Base-by-base conservation (phyloP, 2,113 vertebrate species). In the Microtus ochrogaster region DNA sequence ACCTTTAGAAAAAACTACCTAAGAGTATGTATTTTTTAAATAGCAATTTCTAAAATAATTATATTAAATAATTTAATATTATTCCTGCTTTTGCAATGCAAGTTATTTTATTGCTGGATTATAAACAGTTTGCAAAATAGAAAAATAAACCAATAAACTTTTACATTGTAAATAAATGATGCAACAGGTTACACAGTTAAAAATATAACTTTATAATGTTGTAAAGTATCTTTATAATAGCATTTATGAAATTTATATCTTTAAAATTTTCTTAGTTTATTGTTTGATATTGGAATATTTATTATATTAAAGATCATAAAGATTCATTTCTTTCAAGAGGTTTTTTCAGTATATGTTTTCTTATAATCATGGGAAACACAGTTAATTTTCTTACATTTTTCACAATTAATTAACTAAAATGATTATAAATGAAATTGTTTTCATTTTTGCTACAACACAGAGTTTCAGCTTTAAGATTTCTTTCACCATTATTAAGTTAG, bases 31-130 rank as follows among this genome's bases (percentile, higher is more conserved):
- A 28, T 63, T 82, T 83, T 61, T 30, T 84, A 30, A 68, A 4
- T 14, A 85, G 21, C 21, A 84, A 63, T 66, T 47, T 19, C 44
- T 47, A 47, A 66, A 44, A 47, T 33, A 66, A 85, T 47, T 85
- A 2, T 14, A 47, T 94, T 95, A 87, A 93, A 92, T 93, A 78
- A 87, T 88, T 91, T 93, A 95, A 61, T 81, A 55, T 7, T 92
- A 93, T 94, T 96, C 7, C 26, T 44, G 26, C 16, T 84, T 63
- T 84, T 65, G 58, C 22, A 84, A 44, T 41, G 24, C 7, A 86
- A 24, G 19, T 36, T 33, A 47, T 84, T 36, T 47, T 33, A 26
- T 16, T n/a, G 44, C 2, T 85, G 39, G 28, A 1, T 70, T 49
- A 70, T n/a, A 68, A 36, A 49, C 24, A 84, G 1, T 49, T 36